phyloP scores from a whole-genome alignment of 1,140 invertebrate genomes.

The Zelostemma sp. region DNA sequence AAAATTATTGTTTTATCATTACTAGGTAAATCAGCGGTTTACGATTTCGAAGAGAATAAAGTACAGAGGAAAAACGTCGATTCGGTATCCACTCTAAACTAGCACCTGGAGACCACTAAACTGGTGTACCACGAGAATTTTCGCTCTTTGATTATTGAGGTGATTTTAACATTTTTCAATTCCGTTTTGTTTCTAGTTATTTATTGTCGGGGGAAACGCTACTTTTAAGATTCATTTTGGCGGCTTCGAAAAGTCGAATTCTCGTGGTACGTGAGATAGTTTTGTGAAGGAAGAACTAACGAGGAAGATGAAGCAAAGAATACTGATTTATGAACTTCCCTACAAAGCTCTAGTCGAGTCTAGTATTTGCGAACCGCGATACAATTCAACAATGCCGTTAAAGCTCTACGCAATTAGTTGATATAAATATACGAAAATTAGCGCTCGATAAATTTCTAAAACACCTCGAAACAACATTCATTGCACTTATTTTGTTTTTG shows the following conservation, averaged over 20 bases:
- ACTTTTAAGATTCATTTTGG: no score
- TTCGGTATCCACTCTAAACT: slow-evolving; percentile 14
- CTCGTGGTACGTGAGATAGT: neutral
- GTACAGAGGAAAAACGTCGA: neutral
- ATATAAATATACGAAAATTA: neutral
- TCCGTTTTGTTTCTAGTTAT: no score
- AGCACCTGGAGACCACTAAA: slow-evolving; percentile 3
- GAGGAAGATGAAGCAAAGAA: slow-evolving; percentile 32
- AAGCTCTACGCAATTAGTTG: neutral
- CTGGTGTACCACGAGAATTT: neutral
- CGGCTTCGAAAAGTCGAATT: no score
- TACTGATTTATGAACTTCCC: slow-evolving; percentile 17
- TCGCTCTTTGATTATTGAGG: neutral
- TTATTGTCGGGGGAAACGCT: no score
- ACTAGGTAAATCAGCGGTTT: slow-evolving; percentile 21
- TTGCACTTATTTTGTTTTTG: neutral
- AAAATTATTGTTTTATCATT: slow-evolving; percentile 41
- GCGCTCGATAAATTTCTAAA: neutral
- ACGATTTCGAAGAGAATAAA: slow-evolving; percentile 6
- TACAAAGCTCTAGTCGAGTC: neutral
- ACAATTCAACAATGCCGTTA: neutral
- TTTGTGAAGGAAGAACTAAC: slow-evolving; percentile 8
- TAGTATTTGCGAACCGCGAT: neutral
- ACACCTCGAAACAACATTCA: neutral
- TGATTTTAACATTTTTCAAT: no score